A percentile compares a stretch with the other conserved stretches of the same genome.
Conservation (phyloP, 2,888 invertebrate species). For the Agelastica alni region DNA sequence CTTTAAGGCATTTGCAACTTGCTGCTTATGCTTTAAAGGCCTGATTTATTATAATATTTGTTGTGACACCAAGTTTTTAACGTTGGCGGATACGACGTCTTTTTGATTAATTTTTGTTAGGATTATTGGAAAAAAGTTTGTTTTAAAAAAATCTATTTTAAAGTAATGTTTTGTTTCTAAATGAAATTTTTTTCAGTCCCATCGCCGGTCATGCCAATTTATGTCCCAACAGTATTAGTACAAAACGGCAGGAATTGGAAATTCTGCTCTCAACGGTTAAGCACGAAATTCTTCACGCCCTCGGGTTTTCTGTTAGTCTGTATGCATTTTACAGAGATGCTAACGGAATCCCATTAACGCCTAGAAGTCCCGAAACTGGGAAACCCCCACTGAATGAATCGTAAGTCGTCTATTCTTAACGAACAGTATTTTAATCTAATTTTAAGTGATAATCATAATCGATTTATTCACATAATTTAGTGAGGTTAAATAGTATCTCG, state of each 20-base stretch:
- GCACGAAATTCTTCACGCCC: conserved; percentile 96
- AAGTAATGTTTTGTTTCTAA: background rate
- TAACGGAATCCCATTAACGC: conserved; percentile 85
- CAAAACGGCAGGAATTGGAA: conserved; percentile 87
- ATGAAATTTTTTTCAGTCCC: conserved; percentile 68
- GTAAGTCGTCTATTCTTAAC: no score
- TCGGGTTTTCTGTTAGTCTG: conserved; percentile 95
- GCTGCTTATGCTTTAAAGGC: no score
- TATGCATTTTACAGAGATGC: conserved; percentile 95
- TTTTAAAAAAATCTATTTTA: background rate
- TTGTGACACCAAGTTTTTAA: no score
- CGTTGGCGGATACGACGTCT: no score
- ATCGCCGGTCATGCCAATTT: conserved; percentile 99
- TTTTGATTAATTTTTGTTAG: no score
- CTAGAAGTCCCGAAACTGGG: conserved; percentile 78
- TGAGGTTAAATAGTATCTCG: no score
- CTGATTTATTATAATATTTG: no score
- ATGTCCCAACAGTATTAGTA: conserved; percentile 92
- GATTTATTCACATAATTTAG: no score
- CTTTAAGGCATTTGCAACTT: no score
- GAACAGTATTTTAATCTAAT: no score
- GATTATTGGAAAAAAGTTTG: no score
- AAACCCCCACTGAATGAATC: conserved; percentile 87
- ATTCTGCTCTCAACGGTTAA: conserved; percentile 94
- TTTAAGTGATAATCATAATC: no score